phyloP scores from a whole-genome alignment of 2,888 invertebrate genomes.

The Tholera decimalis region DNA sequence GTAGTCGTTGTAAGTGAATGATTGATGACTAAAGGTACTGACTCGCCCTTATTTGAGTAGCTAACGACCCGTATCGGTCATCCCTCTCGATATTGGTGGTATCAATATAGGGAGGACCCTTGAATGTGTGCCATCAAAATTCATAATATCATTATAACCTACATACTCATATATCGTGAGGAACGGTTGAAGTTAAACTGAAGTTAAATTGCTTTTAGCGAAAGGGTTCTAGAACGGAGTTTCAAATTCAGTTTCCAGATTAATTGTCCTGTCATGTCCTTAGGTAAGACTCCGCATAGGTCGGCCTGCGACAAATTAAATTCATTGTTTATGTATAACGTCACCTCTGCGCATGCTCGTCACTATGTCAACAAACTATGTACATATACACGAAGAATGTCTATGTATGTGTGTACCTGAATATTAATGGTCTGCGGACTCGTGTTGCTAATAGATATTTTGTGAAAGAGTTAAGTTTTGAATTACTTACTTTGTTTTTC shows the following conservation, averaged over 20 bases:
- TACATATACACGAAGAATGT: constrained; percentile 56
- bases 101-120: constrained; percentile 47
- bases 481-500: constrained; percentile 31
- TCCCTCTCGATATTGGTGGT: constrained; percentile 34
- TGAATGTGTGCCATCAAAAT: constrained; percentile 32
- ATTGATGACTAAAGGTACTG: constrained; percentile 49
- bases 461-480: constrained; percentile 65
- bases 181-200: too few relatives aligned
- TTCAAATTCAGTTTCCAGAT: constrained; percentile 49
- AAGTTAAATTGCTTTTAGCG: constrained; percentile 50
- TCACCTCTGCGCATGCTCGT: constrained; percentile 85
- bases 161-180: constrained; percentile 14
- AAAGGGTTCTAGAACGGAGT: constrained; percentile 34
- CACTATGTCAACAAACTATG: constrained; percentile 85
- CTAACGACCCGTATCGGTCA: constrained; percentile 49
- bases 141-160: constrained; percentile 44
- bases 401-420: constrained; percentile 63
- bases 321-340: constrained; percentile 87
- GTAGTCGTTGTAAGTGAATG: constrained; percentile 33
- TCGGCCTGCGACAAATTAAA: constrained; percentile 73
- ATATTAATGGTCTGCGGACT: constrained; percentile 70
- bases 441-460: constrained; percentile 65
- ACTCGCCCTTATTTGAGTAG: constrained; percentile 46
- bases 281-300: constrained; percentile 51
- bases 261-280: constrained; percentile 50